Base-by-base conservation (phyloP, 2,888 invertebrate species). In the Aphidius colemani region DNA sequence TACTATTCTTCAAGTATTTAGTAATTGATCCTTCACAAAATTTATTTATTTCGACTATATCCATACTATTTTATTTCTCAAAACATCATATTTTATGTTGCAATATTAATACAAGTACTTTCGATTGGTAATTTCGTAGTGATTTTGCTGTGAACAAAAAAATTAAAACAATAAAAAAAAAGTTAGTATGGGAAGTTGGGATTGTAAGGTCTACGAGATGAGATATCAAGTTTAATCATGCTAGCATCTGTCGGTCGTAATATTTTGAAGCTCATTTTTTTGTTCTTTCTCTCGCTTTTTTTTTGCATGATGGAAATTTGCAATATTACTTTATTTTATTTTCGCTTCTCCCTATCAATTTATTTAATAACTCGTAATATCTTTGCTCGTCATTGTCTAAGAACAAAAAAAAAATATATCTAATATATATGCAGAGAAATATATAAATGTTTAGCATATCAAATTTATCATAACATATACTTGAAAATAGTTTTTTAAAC, bases 181-280 rank as follows among this genome's bases (percentile, higher is more conserved):
- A 48, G 11, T 46, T 46, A 57, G 11, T 48, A 45, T 45, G 40
- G 39, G 18, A 30, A n/a, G 39, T 46, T 45, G 57, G 40, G 46
- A 57, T 63, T 63, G 59, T 59, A 58, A 57, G 62, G 57, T 48
- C 48, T 10, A 45, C 59, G 48, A 43, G 57, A 58, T 58, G 53
- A 61, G 50, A 58, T 63, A 63, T 66, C 53, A 66, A 59, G 56
- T 66, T 66, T 66, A 61, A 66, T 66, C 64, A 66, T 61, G 50
- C 60, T 55, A 61, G 57, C 65, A 65, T 59, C 65, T 59, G 62
- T 58, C 57, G 62, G 30, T 58, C 62, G 56, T 63, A 57, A 63
- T 51, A 63, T 51, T 53, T 46, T 30, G 57, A 46, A 46, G 57
- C 57, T 45, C 57, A 40, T 30, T 53, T 43, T 9, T 30, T 30